A percentile compares a stretch with the other conserved stretches of the same genome.
Evolutionary conservation across 2,113 vertebrate genomes (phyloP).

Genomic region (Ibidorhyncha struthersii): DNA sequence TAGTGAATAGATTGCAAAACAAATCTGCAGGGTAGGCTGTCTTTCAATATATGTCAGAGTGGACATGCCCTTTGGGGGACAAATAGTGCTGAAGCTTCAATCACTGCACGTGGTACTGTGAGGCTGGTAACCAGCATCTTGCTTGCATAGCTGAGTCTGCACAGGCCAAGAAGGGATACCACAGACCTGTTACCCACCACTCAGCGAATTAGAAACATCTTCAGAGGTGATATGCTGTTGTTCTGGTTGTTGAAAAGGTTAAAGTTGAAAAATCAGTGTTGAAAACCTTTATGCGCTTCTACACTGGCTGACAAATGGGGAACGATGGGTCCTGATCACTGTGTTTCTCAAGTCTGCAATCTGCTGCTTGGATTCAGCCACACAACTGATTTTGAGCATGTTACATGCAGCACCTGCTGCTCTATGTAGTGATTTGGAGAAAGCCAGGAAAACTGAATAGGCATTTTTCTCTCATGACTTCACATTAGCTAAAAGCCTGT

Average conservation of each 20-base stretch:
- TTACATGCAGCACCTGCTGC: conserved; percentile 52
- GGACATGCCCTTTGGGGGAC: neutral
- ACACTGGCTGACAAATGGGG: neutral
- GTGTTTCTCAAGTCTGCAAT: neutral
- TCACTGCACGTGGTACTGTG: neutral
- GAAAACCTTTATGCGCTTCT: neutral
- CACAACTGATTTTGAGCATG: neutral
- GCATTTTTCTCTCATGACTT: conserved; percentile 68
- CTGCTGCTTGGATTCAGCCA: neutral
- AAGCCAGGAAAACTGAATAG: conserved; percentile 4
- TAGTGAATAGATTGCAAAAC: neutral
- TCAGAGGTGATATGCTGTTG: neutral
- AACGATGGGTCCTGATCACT: neutral
- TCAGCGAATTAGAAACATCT: neutral
- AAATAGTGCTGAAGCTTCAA: neutral
- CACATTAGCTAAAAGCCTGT: conserved; percentile 34
- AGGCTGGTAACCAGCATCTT: neutral
- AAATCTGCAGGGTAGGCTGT: neutral
- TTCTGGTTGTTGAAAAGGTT: neutral
- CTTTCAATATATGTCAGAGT: neutral
- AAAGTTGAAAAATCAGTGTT: neutral
- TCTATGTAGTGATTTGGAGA: neutral
- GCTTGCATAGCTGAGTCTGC: neutral
- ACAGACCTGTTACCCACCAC: neutral
- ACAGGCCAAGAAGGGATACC: neutral